Base-by-base conservation (phyloP, 2,888 invertebrate genomes). In the Tuta absoluta region DNA sequence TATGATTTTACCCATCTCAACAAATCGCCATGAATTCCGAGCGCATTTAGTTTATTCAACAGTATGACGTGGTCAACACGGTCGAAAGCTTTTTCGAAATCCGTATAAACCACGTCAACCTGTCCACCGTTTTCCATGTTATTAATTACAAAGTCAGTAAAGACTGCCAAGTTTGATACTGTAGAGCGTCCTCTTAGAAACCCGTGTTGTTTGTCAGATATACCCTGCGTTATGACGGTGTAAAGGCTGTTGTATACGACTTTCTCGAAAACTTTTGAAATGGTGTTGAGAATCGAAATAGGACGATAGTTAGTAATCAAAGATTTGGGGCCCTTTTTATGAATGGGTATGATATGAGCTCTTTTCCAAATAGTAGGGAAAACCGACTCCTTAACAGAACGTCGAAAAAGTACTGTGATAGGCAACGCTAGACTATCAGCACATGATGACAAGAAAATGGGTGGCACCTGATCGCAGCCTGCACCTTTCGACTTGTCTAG, bases 321-420 rank as follows among this genome's bases (percentile, higher is more conserved):
- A 38, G 23, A 41, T 24, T 37, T 62, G 28, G 49, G 33, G 1
- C 62, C 49, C 23, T 58, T 59, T 41, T 65, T 65, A 62, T 65
- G 59, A 12, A 65, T 48, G 33, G n/a, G n/a, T n/a, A n/a, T n/a
- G n/a, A n/a, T n/a, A n/a, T n/a, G n/a, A n/a, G n/a, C n/a, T n/a
- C n/a, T 37, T n/a, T 65, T 65, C 65, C 65, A 65, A n/a, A 49
- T 21, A 24, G 14, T 19, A 1, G 65, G 65, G 37, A 65, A 65
- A 12, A 62, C 28, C 8, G 58, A 62, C 21, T 62, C 58, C 17
- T 12, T 19, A 8, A 65, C 7, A 23, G 65, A 65, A 2, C 51
- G n/a, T 3, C 58, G 28, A 28, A 62, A 59, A 2, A 62, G 12
- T 3, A 93, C 96, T 53, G 85, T 96, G 23, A 62, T 21, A 19